A percentile compares a stretch with the other conserved stretches of the same genome.
Conservation (phyloP, 2,797 vertebrate species). For the Phalanger gymnotis region DNA sequence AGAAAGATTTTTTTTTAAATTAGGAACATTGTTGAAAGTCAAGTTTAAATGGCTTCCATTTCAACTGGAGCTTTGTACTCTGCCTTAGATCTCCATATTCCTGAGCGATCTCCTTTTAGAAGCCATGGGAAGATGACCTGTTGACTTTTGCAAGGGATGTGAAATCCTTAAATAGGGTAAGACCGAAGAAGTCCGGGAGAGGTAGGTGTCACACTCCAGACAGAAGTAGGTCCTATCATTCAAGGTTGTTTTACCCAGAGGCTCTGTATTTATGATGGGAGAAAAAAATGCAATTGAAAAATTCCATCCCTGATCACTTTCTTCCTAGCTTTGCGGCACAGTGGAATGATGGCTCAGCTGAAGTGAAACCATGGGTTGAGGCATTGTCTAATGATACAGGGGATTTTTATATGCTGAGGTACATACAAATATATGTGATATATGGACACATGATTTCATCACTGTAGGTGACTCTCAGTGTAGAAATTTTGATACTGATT, state of each 20-base stretch:
- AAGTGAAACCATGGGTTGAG: not conserved
- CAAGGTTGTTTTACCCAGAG: not conserved
- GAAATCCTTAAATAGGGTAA: not conserved
- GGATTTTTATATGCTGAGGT: not conserved
- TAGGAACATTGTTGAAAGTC: conserved; percentile 26
- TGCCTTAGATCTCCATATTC: not conserved
- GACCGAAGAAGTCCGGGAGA: not conserved
- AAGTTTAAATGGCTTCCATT: not conserved
- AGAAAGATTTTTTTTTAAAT: conserved; percentile 18
- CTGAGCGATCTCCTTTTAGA: not conserved
- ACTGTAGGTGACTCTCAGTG: not conserved
- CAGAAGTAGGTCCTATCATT: conserved; percentile 10
- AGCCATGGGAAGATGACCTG: conserved; percentile 7
- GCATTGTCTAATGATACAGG: not conserved
- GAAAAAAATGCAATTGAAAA: conserved; percentile 6
- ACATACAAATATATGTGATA: not conserved
- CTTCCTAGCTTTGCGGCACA: not conserved
- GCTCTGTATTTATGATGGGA: not conserved
- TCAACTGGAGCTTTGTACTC: not conserved
- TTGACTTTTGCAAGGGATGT: not conserved
- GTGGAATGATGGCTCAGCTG: not conserved
- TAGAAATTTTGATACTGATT: not conserved
- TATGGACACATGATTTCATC: not conserved
- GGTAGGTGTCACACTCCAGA: not conserved
- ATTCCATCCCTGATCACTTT: not conserved